These are phyloP conservation scores for Contarinia nasturtii DNA, from an alignment of 1,140 invertebrate species.

Conservation along the genomic window DNA sequence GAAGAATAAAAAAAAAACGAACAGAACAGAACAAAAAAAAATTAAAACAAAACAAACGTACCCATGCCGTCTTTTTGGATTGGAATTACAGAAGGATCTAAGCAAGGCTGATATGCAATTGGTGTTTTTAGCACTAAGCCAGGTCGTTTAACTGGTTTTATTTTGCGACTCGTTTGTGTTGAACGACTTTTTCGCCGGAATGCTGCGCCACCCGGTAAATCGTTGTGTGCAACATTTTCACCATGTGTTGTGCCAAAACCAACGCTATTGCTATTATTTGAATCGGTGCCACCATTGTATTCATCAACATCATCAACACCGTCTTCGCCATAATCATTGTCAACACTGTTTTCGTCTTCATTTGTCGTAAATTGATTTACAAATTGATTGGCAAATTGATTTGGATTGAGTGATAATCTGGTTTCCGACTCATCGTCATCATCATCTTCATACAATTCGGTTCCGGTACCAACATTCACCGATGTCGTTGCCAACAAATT, in stretches of 20 bases:
- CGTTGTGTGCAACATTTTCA: constrained; percentile 19
- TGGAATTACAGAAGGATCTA: constrained; percentile 56
- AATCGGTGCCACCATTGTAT: constrained; percentile 5
- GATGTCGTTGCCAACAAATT: background rate
- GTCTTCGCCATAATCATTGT: background rate
- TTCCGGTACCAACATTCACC: constrained; percentile 9
- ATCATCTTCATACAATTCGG: constrained; percentile 15
- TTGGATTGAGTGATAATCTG: constrained; percentile 17
- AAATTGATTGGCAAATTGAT: constrained; percentile 11
- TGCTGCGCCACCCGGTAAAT: constrained; percentile 16
- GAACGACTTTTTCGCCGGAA: constrained; percentile 13
- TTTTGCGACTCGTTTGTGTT: constrained; percentile 31
- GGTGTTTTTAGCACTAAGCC: constrained; percentile 56
- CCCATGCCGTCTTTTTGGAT: constrained; percentile 69
- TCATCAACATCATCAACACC: constrained; percentile 8
- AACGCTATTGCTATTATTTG: constrained; percentile 1
- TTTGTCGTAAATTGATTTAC: background rate
- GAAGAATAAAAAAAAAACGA: background rate
- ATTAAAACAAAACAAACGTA: constrained; percentile 23
- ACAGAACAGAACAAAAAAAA: constrained; percentile 2
- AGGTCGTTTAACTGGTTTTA: constrained; percentile 55
- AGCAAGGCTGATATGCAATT: constrained; percentile 60
- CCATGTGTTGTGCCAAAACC: constrained; percentile 11
- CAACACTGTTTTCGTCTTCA: background rate
- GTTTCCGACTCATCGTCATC: constrained; percentile 16